Evolutionary conservation across 2,797 vertebrate genomes (phyloP), one percentile per base, ranked within the genome.

Genomic region (Tympanoctomys barrerae): DNA sequence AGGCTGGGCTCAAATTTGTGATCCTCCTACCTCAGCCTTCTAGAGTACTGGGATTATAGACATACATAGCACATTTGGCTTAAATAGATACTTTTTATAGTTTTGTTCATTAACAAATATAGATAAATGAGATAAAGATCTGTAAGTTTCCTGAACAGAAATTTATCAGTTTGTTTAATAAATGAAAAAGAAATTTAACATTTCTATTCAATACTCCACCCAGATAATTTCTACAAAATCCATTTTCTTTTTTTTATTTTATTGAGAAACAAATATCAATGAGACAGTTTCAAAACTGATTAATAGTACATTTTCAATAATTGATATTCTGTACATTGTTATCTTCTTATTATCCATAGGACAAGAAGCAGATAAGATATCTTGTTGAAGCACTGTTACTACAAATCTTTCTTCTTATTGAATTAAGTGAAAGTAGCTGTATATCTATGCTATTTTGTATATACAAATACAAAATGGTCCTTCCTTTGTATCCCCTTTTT

Each of bases 201-300:
- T 3, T 80, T 89, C 57, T 64, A 42, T 75, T 83, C 10, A 49
- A 2, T 87, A 66, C 0, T 28, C 14, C 92, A 8, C 83, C 36
- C 7, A 78, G 49, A 85, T 82, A 16, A 61, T 94, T 94, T 94
- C 10, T 75, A 21, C 26, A 39, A 83, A 89, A 70, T 95, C 14
- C 84, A 28, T 1, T 84, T 73, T 70, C 42, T 42, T 42, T 42
- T 42, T 42, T 42, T 42, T 42, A 42, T 42, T 42, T 42, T 42
- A 42, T 42, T 42, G 42, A 42, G 42, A 42, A 6, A 42, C 42
- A 42, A 42, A 42, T 42, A 42, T 42, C 42, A 42, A 42, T 42
- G 42, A 42, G 42, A 42, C 42, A 42, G 42, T 42, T 42, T 42
- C 42, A 42, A 42, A 42, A 42, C 42, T 42, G 42, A 42, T 42